phyloP scores from a whole-genome alignment of 2,888 invertebrate species.

The Drosophila kambysellisi region DNA sequence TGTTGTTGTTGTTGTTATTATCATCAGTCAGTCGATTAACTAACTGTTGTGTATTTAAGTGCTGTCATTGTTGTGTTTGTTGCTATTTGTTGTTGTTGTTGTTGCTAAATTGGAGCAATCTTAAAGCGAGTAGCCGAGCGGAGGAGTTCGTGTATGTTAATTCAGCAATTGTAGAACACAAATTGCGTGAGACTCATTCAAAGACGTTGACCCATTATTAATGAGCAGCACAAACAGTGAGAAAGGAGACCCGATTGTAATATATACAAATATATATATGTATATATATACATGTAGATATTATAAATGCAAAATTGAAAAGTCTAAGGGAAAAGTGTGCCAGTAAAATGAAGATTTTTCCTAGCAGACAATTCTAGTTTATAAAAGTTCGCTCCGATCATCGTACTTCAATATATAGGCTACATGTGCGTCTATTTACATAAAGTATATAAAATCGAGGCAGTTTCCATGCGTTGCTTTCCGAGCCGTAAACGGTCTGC shows the following conservation, averaged over 20 bases:
- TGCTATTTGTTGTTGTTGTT: not conserved
- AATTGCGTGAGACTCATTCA: conserved; percentile 67
- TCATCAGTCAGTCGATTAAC: conserved; percentile 23
- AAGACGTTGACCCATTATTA: conserved; percentile 48
- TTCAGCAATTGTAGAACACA: conserved; percentile 63
- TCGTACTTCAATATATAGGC: not conserved
- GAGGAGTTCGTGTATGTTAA: conserved; percentile 44
- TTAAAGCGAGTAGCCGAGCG: conserved; percentile 7
- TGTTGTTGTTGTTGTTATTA: not conserved
- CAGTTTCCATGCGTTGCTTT: not conserved
- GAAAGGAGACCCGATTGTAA: too few relatives aligned
- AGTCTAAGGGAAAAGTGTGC: not conserved
- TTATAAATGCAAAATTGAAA: not conserved
- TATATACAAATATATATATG: too few relatives aligned
- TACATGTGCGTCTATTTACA: not conserved
- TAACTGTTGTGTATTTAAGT: conserved; percentile 41
- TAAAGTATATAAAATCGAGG: not conserved
- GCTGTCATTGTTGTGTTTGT: conserved; percentile 28
- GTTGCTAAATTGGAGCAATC: conserved; percentile 38
- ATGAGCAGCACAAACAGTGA: not conserved
- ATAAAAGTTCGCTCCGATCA: not conserved
- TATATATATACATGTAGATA: not conserved
- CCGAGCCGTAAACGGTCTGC: conserved; percentile 29
- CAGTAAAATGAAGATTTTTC: not conserved
- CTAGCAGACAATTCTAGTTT: not conserved